A percentile compares a stretch with the other conserved stretches of the same genome.
Evolutionary conservation across 2,113 vertebrate species (phyloP).

Genomic region (Tenrec ecaudatus): DNA sequence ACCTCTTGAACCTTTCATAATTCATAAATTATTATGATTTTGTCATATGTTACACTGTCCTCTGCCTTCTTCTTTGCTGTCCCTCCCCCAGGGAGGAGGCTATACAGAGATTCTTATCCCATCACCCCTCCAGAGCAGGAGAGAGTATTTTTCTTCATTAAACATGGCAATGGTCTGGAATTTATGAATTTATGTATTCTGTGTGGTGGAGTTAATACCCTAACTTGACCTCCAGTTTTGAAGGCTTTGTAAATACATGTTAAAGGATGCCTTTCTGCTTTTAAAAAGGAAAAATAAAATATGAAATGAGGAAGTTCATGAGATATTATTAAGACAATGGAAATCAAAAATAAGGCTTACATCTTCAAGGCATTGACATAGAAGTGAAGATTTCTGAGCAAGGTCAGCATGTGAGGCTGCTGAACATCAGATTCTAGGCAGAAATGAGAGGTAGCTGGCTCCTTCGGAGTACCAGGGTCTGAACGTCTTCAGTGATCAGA

Average conservation of each 20-base stretch:
- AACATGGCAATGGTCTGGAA: neutral
- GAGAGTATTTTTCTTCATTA: neutral
- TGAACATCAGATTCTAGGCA: neutral
- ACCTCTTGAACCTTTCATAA: too few relatives aligned
- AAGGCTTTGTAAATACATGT: neutral
- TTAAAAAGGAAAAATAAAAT: neutral
- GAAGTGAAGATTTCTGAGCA: neutral
- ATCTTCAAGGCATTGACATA: neutral
- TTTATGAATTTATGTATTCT: neutral
- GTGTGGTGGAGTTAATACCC: neutral
- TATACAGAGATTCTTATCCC: too few relatives aligned
- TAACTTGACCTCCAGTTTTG: neutral
- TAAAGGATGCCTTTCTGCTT: neutral
- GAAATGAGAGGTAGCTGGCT: neutral
- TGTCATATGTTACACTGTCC: too few relatives aligned
- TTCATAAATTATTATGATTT: too few relatives aligned
- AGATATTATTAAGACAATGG: neutral
- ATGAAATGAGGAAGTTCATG: neutral
- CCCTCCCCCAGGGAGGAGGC: too few relatives aligned
- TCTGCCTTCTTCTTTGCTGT: too few relatives aligned
- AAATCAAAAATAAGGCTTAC: neutral
- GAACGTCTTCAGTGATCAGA: neutral
- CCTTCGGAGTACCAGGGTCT: neutral
- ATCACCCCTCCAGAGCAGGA: neutral
- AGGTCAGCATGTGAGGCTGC: neutral